phyloP scores from a whole-genome alignment of 64 coral and sea anemone species.

The Pocillopora damicornis region DNA sequence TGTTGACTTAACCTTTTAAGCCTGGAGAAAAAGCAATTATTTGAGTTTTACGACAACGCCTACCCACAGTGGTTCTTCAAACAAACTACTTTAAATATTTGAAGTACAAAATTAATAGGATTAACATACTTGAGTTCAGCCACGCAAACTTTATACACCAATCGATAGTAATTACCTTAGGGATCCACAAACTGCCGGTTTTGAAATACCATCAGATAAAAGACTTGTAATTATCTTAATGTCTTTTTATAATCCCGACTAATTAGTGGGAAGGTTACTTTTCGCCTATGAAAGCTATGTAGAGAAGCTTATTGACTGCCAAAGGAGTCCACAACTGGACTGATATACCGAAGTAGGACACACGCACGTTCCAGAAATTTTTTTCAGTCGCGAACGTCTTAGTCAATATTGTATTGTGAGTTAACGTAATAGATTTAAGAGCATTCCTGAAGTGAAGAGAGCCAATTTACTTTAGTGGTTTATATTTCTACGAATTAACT shows the following conservation, averaged over 20 bases:
- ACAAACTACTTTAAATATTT: constrained; percentile 44
- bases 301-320: not conserved
- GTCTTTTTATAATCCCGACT: constrained; percentile 33
- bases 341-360: not conserved
- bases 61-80: not conserved
- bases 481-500: not conserved
- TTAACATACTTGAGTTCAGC: constrained; percentile 3
- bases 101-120: not conserved
- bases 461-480: not conserved
- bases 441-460: not conserved
- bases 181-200: not conserved
- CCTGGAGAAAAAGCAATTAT: constrained; percentile 3
- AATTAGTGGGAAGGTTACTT: constrained; percentile 21
- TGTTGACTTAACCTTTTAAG: constrained; percentile 11
- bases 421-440: not conserved
- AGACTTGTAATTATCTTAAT: constrained; percentile 17
- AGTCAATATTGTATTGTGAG: too few species aligned
- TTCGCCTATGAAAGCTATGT: constrained; percentile 13
- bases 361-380: not conserved
- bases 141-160: not conserved
- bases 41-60: constrained; percentile 2
- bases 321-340: not conserved
- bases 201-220: constrained; percentile 39
- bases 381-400: not conserved
- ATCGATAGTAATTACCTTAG: not conserved